These are phyloP conservation scores for Oreotrochilus melanogaster DNA, from an alignment of 2,113 vertebrate genomes.

Conservation along the genomic window DNA sequence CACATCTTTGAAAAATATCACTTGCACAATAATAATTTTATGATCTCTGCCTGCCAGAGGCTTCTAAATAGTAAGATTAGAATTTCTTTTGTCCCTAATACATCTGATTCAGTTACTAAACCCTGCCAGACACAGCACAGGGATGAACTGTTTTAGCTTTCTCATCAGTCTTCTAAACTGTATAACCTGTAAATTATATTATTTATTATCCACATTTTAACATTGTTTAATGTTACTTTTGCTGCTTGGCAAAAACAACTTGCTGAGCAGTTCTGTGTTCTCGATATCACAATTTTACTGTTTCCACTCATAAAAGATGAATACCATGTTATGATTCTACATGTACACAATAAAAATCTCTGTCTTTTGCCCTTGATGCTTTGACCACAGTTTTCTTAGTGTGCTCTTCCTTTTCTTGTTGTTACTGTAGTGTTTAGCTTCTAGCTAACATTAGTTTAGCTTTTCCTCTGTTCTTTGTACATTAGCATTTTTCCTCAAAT, in stretches of 20 bases:
- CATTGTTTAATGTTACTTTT: not conserved
- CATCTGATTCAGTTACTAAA: slow-evolving; percentile 5
- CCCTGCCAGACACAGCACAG: not conserved
- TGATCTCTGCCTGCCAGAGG: not conserved
- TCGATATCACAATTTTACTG: not conserved
- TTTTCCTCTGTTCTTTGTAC: not conserved
- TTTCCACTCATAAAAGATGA: not conserved
- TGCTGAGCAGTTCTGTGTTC: not conserved
- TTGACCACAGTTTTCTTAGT: not conserved
- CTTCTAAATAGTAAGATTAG: slow-evolving; percentile 50
- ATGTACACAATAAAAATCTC: not conserved
- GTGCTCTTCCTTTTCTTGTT: not conserved
- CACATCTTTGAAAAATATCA: not conserved
- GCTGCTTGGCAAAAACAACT: not conserved
- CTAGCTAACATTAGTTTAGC: not conserved
- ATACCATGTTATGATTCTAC: not conserved
- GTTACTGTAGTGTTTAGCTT: not conserved
- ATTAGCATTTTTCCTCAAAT: not conserved
- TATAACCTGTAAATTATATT: not conserved
- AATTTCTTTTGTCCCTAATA: slow-evolving; percentile 29
- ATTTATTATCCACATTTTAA: not conserved
- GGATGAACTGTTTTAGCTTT: slow-evolving; percentile 44
- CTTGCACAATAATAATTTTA: not conserved
- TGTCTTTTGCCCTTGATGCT: not conserved
- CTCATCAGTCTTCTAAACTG: slow-evolving; percentile 36